A percentile compares a stretch with the other conserved stretches of the same genome.
These are phyloP conservation scores for Smutsia gigantea DNA, from an alignment of 2,797 vertebrate species.

Conservation along the genomic window DNA sequence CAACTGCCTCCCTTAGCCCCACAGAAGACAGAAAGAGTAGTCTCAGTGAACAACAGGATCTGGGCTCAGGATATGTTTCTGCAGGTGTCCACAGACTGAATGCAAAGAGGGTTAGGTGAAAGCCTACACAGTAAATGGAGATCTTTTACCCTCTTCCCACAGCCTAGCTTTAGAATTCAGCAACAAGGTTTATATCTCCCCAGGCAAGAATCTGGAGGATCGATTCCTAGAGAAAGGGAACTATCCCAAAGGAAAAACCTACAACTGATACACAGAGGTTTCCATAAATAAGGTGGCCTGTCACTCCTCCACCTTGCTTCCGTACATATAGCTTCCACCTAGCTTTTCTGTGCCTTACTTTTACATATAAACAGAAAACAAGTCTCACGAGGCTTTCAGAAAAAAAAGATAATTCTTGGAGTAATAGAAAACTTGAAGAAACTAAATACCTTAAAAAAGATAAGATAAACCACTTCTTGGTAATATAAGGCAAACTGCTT, in stretches of 20 bases:
- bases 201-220: not conserved
- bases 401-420: not conserved
- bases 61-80: not conserved
- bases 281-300: not conserved
- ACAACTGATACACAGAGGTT: not conserved
- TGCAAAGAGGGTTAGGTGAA: not conserved
- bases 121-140: not conserved
- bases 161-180: not conserved
- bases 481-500: not conserved
- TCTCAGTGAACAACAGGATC: not conserved
- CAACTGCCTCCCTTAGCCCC: not conserved
- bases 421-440: not conserved
- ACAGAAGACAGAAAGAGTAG: not conserved
- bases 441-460: constrained; percentile 4
- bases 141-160: not conserved
- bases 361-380: not conserved
- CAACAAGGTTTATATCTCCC: not conserved
- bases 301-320: not conserved
- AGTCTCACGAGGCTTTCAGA: not conserved
- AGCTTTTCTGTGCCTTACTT: not conserved
- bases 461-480: not conserved
- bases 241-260: not conserved
- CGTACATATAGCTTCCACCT: not conserved
- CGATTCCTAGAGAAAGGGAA: not conserved
- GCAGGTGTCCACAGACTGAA: not conserved